Evolutionary conservation across 2,888 invertebrate species (phyloP).

Genomic region (Meiosimyza platycephala): DNA sequence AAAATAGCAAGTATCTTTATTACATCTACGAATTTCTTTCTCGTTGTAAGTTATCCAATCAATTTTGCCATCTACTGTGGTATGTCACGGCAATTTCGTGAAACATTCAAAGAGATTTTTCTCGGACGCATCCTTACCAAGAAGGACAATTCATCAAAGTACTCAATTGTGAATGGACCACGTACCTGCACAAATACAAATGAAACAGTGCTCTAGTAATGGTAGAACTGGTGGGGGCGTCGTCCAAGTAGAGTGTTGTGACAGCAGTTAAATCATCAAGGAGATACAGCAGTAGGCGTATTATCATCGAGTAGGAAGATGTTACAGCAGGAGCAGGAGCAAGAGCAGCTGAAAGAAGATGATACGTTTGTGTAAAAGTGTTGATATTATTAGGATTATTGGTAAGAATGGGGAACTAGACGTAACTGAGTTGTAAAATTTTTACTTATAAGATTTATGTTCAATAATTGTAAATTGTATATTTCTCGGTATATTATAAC

Average conservation of each 20-base stretch:
- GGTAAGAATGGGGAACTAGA: too few relatives aligned
- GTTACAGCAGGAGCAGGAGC: too few relatives aligned
- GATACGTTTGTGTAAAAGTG: too few relatives aligned
- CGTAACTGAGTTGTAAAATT: too few relatives aligned
- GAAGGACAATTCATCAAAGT: constrained; percentile 78
- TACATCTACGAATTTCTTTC: constrained; percentile 89
- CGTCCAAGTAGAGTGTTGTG: neutral
- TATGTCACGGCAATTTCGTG: constrained; percentile 93
- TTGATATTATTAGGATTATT: too few relatives aligned
- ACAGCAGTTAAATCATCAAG: too few relatives aligned
- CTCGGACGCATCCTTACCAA: constrained; percentile 70
- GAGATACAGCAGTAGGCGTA: too few relatives aligned
- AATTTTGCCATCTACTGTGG: constrained; percentile 97
- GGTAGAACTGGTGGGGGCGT: constrained; percentile 57
- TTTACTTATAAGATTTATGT: too few relatives aligned
- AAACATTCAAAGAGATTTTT: constrained; percentile 89
- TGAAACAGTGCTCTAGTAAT: constrained; percentile 76
- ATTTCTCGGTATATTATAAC: too few relatives aligned
- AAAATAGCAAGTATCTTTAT: constrained; percentile 82
- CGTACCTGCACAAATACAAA: constrained; percentile 87
- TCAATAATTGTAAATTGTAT: too few relatives aligned
- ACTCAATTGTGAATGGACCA: constrained; percentile 85
- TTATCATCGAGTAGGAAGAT: too few relatives aligned
- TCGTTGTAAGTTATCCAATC: constrained; percentile 90
- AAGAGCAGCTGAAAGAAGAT: too few relatives aligned